Evolutionary conservation across 1,140 invertebrate genomes (phyloP), one percentile per base, ranked within the genome.

Genomic region (Drosophila lowei): DNA sequence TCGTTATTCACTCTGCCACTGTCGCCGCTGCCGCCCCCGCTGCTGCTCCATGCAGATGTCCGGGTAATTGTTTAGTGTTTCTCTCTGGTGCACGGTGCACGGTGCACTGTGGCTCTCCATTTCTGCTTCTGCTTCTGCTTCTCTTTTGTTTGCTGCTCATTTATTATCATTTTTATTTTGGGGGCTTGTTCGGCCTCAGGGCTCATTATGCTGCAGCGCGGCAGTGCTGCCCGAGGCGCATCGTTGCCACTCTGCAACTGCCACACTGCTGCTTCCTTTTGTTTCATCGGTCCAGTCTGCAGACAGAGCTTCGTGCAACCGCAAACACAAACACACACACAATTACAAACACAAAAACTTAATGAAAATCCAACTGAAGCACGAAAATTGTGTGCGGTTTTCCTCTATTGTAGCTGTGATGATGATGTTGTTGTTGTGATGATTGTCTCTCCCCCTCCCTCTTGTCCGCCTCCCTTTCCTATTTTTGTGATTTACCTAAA

Each of bases 371-470:
- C 61, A 86, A 86, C 77, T 81, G 77, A 81, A 88, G 78, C 83
- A 88, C 70, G 83, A 86, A 88, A 86, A 88, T 86, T 81, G 62
- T 80, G 62, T 86, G 77, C 77, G 83, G 83, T 88, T 88, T 75
- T 62, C 65, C 46, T 28, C 60, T 74, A 68, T 84, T 79, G 57
- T 64, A 68, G 58, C 57, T 62, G 57, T 48, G 52, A 60, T 52
- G 30, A 34, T 34, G 30, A 9, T 79, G 64, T 76, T 71, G 67
- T 72, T 25, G 23, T 25, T 25, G 23, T 25, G 23, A 71, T 72
- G 49, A 70, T 70, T 70, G 63, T 68, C 62, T 54, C 62, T 47
- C 42, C 6, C 25, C 16, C 15, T 9, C 34, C 16, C 21, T 15
- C 25, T 23, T 23, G 4, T 3, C 48, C 28, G 13, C 8, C 28